Conservation (phyloP, 2,888 invertebrate species). For the Branchinecta sandiegonensis region DNA sequence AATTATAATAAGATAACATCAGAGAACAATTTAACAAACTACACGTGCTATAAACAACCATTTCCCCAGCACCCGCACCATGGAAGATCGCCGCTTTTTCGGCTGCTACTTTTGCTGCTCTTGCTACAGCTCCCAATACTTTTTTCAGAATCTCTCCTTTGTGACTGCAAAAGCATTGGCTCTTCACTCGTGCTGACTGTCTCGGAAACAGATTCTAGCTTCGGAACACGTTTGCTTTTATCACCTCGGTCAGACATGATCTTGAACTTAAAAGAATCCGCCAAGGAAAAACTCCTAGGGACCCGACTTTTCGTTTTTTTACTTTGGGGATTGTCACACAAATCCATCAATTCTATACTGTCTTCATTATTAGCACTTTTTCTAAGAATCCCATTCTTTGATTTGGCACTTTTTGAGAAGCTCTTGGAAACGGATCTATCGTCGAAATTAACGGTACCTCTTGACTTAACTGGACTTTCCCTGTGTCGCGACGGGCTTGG, state of each 20-base stretch:
- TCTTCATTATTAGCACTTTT: constrained; percentile 14
- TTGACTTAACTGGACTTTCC: constrained; percentile 21
- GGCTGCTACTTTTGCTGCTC: constrained; percentile 44
- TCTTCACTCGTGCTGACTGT: constrained; percentile 25
- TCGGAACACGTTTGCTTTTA: constrained; percentile 13
- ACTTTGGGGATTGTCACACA: constrained; percentile 4
- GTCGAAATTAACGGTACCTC: constrained; percentile 21
- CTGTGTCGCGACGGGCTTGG: constrained; percentile 6
- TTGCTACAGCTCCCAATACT: constrained; percentile 27
- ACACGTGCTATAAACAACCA: constrained; percentile 44
- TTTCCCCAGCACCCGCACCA: constrained; percentile 79
- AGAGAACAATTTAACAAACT: neutral
- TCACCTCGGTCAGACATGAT: neutral
- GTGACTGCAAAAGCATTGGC: constrained; percentile 22
- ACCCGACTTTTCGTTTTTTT: neutral
- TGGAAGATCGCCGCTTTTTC: constrained; percentile 39
- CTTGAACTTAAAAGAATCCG: constrained; percentile 21
- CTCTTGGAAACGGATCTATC: constrained; percentile 1
- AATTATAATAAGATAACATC: too few relatives aligned
- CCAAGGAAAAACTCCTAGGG: constrained; percentile 22
- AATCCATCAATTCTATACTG: constrained; percentile 5
- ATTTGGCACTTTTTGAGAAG: constrained; percentile 15
- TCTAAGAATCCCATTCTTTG: constrained; percentile 10
- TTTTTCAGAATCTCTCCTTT: constrained; percentile 27
- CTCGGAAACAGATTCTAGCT: constrained; percentile 22